Evolutionary conservation across 2,888 invertebrate genomes (phyloP).

Genomic region (Sceliomorpha sp.): DNA sequence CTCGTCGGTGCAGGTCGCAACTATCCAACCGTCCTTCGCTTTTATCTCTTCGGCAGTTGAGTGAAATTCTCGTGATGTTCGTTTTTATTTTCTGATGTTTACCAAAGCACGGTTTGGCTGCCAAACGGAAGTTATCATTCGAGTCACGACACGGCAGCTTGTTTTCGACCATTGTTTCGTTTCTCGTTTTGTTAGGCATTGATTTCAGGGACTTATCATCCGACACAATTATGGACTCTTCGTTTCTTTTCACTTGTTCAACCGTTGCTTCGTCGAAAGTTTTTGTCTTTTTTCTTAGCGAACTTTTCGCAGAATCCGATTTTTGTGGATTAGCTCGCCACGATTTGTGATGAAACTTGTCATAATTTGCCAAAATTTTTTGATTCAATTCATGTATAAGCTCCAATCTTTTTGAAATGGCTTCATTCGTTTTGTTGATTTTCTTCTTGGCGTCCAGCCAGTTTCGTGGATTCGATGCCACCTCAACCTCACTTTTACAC

Average conservation of each 20-base stretch:
- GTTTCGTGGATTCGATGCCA: slow-evolving; percentile 47
- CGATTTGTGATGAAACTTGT: slow-evolving; percentile 71
- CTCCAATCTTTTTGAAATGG: slow-evolving; percentile 73
- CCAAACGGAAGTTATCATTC: slow-evolving; percentile 70
- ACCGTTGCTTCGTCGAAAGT: slow-evolving; percentile 14
- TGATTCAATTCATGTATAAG: slow-evolving; percentile 76
- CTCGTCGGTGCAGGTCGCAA: slow-evolving; percentile 40
- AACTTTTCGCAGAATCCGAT: slow-evolving; percentile 27
- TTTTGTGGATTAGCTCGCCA: slow-evolving; percentile 59
- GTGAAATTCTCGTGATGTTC: slow-evolving; percentile 42
- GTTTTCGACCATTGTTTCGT: background rate
- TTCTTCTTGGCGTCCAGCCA: slow-evolving; percentile 67
- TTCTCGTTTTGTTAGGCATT: slow-evolving; percentile 21
- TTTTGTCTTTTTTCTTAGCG: slow-evolving; percentile 21
- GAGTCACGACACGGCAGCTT: slow-evolving; percentile 3
- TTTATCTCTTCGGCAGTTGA: slow-evolving; percentile 35
- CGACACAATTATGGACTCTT: slow-evolving; percentile 58
- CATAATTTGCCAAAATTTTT: slow-evolving; percentile 74
- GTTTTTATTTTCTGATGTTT: slow-evolving; percentile 17
- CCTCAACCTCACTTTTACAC: slow-evolving; percentile 11
- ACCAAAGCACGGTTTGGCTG: slow-evolving; percentile 62
- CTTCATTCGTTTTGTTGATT: slow-evolving; percentile 70
- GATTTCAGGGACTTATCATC: slow-evolving; percentile 34
- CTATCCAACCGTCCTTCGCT: slow-evolving; percentile 35
- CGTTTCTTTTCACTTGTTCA: slow-evolving; percentile 47